Conservation (phyloP, 2,797 vertebrate species). For the Gallirallus australis region DNA sequence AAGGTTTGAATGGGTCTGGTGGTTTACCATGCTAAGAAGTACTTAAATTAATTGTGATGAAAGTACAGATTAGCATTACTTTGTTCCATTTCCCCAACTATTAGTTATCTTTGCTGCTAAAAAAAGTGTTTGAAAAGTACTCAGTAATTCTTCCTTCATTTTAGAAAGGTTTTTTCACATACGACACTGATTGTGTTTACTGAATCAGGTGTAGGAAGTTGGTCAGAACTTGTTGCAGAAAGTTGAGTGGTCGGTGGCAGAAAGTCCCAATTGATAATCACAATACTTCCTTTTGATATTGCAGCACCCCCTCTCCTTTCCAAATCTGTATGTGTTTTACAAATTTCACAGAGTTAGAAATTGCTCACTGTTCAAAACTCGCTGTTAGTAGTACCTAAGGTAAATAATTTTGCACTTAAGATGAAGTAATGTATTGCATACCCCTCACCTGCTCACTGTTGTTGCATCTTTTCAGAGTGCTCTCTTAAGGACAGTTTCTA, state of each 20-base stretch:
- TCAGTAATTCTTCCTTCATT: not conserved
- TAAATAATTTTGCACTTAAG: not conserved
- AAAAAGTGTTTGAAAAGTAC: not conserved
- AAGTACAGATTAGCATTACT: not conserved
- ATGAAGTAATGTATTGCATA: not conserved
- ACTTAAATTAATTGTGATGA: constrained; percentile 74
- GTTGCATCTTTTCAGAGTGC: not conserved
- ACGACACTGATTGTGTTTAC: not conserved
- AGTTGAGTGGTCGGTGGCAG: not conserved
- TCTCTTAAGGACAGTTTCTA: not conserved
- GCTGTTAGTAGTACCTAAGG: not conserved
- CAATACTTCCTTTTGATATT: not conserved
- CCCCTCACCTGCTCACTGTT: not conserved
- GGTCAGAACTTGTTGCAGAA: not conserved
- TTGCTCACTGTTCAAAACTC: not conserved
- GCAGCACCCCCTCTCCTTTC: not conserved
- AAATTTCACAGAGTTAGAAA: not conserved
- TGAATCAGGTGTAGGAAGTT: not conserved
- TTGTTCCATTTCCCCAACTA: not conserved
- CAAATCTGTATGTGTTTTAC: not conserved
- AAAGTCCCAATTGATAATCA: not conserved
- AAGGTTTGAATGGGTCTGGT: constrained; percentile 69
- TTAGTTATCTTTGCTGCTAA: not conserved
- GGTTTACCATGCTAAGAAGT: constrained; percentile 77
- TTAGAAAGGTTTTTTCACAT: not conserved